These are phyloP conservation scores for Grantiella picta DNA, from an alignment of 2,113 vertebrate genomes.

Conservation along the genomic window DNA sequence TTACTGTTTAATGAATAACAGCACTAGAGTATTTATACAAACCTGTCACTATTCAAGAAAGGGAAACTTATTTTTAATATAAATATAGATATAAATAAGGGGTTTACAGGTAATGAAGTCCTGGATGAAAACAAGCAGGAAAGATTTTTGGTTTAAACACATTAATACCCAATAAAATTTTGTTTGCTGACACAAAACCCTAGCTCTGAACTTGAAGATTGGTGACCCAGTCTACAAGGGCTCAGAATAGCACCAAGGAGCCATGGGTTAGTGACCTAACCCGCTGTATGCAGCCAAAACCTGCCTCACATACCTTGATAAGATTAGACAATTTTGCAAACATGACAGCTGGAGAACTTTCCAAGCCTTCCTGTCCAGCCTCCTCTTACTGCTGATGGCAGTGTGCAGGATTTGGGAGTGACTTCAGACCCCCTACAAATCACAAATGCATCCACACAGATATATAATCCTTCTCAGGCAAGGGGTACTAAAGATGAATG, in stretches of 20 bases:
- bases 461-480: neutral
- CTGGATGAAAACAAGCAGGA: neutral
- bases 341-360: neutral
- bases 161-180: neutral
- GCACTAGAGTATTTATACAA: neutral
- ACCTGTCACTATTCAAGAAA: neutral
- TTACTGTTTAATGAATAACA: neutral
- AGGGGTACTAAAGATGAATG: neutral
- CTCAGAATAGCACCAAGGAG: neutral
- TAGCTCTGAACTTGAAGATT: neutral
- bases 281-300: rapidly evolving
- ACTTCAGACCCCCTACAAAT: neutral
- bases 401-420: neutral
- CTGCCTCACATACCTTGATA: neutral
- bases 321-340: neutral
- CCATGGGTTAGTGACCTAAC: neutral
- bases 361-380: neutral
- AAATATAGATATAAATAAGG: neutral
- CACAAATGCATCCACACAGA: neutral
- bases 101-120: neutral
- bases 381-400: neutral
- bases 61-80: neutral
- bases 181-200: neutral
- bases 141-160: neutral
- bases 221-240: neutral